A percentile compares a stretch with the other conserved stretches of the same genome.
Evolutionary conservation across 2,888 invertebrate genomes (phyloP).

Genomic region (Clunio marinus): DNA sequence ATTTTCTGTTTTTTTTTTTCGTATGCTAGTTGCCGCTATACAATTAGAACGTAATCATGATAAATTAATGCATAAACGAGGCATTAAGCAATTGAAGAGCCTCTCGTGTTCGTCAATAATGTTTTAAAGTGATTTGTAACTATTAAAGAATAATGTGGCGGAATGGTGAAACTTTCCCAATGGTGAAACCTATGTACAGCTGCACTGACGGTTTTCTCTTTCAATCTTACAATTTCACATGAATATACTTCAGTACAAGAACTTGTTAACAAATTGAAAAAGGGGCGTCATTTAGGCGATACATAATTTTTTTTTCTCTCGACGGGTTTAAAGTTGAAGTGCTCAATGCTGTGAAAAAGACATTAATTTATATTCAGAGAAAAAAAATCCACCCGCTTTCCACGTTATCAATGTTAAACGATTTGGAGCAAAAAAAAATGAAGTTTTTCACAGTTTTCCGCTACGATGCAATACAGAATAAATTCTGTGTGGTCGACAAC

Average conservation of each 20-base stretch:
- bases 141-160: too few relatives aligned
- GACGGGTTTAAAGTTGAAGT: neutral
- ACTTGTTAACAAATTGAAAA: conserved; percentile 30
- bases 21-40: conserved; percentile 4
- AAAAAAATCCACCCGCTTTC: too few relatives aligned
- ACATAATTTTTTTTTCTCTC: neutral
- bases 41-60: conserved; percentile 37
- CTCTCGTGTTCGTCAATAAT: neutral
- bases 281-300: neutral
- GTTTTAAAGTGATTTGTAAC: too few relatives aligned
- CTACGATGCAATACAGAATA: too few relatives aligned
- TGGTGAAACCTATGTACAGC: too few relatives aligned
- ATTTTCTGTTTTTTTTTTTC: too few relatives aligned
- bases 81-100: conserved; percentile 31
- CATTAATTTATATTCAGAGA: neutral
- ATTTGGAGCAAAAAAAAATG: neutral
- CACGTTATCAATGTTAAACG: neutral
- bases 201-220: conserved; percentile 30
- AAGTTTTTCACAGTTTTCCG: neutral
- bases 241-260: conserved; percentile 1
- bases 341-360: conserved; percentile 4
- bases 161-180: too few relatives aligned
- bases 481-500: conserved; percentile 14
- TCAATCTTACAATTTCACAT: neutral
- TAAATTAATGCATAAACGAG: conserved; percentile 37